Base-by-base conservation (phyloP, 2,113 vertebrate species). In the Sinocyclocheilus anshuiensis region DNA sequence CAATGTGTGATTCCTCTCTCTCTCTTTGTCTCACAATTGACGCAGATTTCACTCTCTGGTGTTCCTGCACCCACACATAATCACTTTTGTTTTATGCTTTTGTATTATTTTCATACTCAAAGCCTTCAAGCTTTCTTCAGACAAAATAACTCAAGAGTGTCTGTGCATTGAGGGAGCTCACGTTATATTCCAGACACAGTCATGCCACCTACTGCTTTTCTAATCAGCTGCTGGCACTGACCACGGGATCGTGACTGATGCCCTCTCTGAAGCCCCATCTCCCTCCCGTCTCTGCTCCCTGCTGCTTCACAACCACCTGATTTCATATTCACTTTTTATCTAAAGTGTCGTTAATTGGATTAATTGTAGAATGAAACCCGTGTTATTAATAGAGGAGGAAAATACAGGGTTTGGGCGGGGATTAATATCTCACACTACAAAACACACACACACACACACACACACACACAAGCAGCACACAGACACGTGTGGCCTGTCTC, bases 381-480 rank as follows among this genome's bases (percentile, higher is more conserved):
- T 95, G 93, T 94, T 93, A 94, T 94, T 94, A 94, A 94, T 86
- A 94, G 93, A 94, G 93, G 90, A 94, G 83, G 89, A 93, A 92
- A 94, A 93, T 92, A 92, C 88, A 92, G 91, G 91, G 90, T 91
- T 91, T 92, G 87, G 83, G 89, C 87, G 84, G 89, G 91, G 91
- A 93, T 94, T 94, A 93, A 91, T 92, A 90, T 92, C 81, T 81
- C 79, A 83, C 59, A 57, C 55, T 48, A 63, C 81, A 81, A 87
- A 20, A 84, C 45, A 89, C 86, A 84, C 79, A 86, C 39, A n/a
- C n/a, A n/a, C n/a, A 84, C 45, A 89, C 86, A 84, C 79, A 86
- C 39, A 67, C 83, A 71, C 55, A 67, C 13, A 83, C 39, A 42
- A 48, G 22, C 72, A 74, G 80, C 4, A 42, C 61, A 83, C 85